Evolutionary conservation across 2,797 vertebrate genomes (phyloP), one percentile per base, ranked within the genome.

Genomic region (Acipenser ruthenus): DNA sequence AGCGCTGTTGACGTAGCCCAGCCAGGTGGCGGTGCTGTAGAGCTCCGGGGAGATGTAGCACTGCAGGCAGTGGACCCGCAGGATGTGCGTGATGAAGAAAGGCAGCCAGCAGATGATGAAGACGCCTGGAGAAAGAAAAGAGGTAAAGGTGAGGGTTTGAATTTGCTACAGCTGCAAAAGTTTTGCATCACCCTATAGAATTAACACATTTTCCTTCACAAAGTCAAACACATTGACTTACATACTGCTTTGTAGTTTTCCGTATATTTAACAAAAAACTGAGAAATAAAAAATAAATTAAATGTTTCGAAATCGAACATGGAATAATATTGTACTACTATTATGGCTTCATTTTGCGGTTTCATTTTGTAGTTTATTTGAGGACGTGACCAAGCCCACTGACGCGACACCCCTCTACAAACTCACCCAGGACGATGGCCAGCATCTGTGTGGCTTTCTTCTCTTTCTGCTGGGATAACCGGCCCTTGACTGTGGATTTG

Each of bases 61-160:
- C 82, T 82, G 86, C 15, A 74, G 72, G 71, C 89, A 90, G 83
- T 90, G 87, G 12, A 87, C 87, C 66, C 86, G 87, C 65, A 90
- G 72, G 64, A 91, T 87, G 12, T 91, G 89, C 7, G 86, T 90
- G 56, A 91, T 73, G 74, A 91, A 91, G 79, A 91, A 91, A 2
- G 89, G 89, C 72, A 90, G 80, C 88, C 89, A 91, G 80, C 89
- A 91, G 80, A 90, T 89, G 75, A 91, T 88, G 77, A 91, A 91
- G 65, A 91, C 87, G 8, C 89, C 88, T 91, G 67, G 10, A 47
- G 18, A 67, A 53, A 7, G 8, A 66, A 3, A 63, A 6, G n/a
- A n/a, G 49, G 11, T 48, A 64, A 60, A 37, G 23, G 13, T 1
- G 11, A 10, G 13, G 6, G 12, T 12, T 6, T 7, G 23, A 48